A percentile compares a stretch with the other conserved stretches of the same genome.
Conservation (phyloP, 2,113 vertebrate genomes). For the Chloroceryle aenea region DNA sequence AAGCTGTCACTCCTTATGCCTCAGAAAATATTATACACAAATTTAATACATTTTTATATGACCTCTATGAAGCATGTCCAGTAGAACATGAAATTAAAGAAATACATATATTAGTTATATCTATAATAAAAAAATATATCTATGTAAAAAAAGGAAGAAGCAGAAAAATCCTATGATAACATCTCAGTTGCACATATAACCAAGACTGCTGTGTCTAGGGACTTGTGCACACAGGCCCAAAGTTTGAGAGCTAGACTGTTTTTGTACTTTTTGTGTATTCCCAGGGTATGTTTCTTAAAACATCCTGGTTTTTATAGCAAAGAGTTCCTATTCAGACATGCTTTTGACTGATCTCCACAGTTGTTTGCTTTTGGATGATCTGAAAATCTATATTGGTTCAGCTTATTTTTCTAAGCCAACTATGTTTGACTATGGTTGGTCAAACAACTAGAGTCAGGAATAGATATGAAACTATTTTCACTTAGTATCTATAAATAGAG, state of each 20-base stretch:
- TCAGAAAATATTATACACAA: neutral
- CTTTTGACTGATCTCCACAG: neutral
- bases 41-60: neutral
- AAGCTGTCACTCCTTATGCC: neutral
- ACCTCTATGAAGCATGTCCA: neutral
- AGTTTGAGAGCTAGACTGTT: neutral
- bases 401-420: neutral
- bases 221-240: neutral
- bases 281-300: accelerated
- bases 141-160: neutral
- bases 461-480: neutral
- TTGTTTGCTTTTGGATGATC: neutral
- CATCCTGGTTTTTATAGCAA: neutral
- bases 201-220: neutral
- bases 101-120: neutral
- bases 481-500: neutral
- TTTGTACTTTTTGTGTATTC: neutral
- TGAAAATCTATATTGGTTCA: neutral
- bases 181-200: neutral
- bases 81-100: neutral
- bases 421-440: neutral
- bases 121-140: neutral
- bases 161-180: neutral
- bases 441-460: neutral
- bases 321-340: neutral